Evolutionary conservation across 2,888 invertebrate genomes (phyloP), one percentile per base, ranked within the genome.

Genomic region (Silvanus unidentatus): DNA sequence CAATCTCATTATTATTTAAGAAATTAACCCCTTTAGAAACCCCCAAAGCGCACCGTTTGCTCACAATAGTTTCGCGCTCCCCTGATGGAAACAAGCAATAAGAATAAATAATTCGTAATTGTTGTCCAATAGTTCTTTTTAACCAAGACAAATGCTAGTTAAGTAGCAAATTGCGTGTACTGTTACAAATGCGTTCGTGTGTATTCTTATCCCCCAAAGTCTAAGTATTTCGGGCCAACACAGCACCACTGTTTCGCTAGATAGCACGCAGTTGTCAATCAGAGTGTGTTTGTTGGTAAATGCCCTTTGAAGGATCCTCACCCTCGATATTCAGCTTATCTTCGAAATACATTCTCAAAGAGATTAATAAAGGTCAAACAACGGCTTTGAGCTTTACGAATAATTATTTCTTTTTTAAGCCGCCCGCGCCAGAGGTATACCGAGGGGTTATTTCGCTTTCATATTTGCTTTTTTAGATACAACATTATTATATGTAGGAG

Each of bases 321-420:
- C 37, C 45, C 42, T 41, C 8, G 32, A 36, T 35, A 40, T 35
- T 16, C 15, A 14, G 38, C 48, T 48, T 48, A 48, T 48, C 48
- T 40, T 16, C 14, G 11, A 45, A 32, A 40, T 43, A 45, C 48
- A 48, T 48, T 40, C 48, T 40, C 32, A 36, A 43, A 37, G 29
- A 45, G 48, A 48, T 45, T 45, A 45, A 48, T 48, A 42, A 45
- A 48, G 43, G 39, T 48, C 48, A 48, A 48, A 48, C 40, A 48
- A n/a, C 30, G 13, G 16, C 16, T 37, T 13, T 15, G 10, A 16
- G 37, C 37, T 37, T 37, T 32, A 22, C 22, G 22, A 22, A 37
- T 36, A 44, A 44, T 44, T 40, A 40, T 29, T 36, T 44, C 28
- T 36, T 16, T 40, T 32, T 32, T 22, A 22, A 22, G 22, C 22